Evolutionary conservation across 1,140 invertebrate genomes (phyloP).

Genomic region (Hyles euphorbiae): DNA sequence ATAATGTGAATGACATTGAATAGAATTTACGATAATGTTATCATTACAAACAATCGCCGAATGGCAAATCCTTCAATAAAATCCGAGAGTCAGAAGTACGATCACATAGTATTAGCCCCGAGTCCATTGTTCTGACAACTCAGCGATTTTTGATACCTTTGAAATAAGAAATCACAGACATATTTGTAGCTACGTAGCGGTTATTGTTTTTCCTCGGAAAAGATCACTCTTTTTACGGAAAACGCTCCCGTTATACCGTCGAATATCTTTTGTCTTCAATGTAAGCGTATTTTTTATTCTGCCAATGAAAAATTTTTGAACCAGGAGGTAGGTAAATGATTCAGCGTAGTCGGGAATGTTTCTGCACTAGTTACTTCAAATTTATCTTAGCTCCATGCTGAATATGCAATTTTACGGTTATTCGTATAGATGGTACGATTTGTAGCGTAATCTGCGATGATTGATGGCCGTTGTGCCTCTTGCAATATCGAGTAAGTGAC

Average conservation of each 20-base stretch:
- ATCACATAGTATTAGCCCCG: slow-evolving; percentile 29
- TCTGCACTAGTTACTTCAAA: slow-evolving; percentile 37
- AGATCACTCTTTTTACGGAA: slow-evolving; percentile 23
- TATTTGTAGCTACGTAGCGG: slow-evolving; percentile 18
- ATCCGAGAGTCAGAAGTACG: slow-evolving; percentile 19
- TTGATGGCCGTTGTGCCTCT: slow-evolving; percentile 36
- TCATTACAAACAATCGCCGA: slow-evolving; percentile 35
- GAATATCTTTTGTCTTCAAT: slow-evolving; percentile 31
- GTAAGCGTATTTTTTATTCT: slow-evolving; percentile 29
- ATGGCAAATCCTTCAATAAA: slow-evolving; percentile 34
- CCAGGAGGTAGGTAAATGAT: slow-evolving; percentile 26
- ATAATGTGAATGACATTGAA: slow-evolving; percentile 38
- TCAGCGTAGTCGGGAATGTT: slow-evolving; percentile 31
- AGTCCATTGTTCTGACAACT: slow-evolving; percentile 42
- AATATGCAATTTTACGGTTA: slow-evolving; percentile 44
- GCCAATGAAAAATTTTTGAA: slow-evolving; percentile 24
- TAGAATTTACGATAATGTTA: slow-evolving; percentile 40
- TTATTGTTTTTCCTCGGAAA: not conserved
- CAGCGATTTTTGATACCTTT: slow-evolving; percentile 39
- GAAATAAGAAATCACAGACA: slow-evolving; percentile 23
- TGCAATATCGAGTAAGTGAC: slow-evolving; percentile 37
- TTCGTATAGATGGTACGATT: slow-evolving; percentile 38
- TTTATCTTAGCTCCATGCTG: slow-evolving; percentile 32
- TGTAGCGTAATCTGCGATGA: slow-evolving; percentile 38
- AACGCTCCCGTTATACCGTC: slow-evolving; percentile 23